Conservation (phyloP, 2,113 vertebrate genomes). For the Ameiurus melas region DNA sequence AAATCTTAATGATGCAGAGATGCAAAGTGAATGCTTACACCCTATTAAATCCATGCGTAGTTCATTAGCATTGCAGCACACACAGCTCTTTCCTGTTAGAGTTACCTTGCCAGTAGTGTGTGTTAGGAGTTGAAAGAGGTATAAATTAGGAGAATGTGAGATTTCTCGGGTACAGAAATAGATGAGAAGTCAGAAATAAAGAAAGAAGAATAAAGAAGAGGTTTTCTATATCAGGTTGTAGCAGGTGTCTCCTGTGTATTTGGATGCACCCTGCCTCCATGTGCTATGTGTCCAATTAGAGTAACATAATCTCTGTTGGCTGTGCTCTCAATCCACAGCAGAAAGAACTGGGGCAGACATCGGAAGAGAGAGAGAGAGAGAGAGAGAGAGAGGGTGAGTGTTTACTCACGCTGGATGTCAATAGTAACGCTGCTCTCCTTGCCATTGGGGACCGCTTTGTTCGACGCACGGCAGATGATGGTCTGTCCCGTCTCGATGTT, state of each 20-base stretch:
- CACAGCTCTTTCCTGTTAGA: background rate
- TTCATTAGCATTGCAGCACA: conserved; percentile 29
- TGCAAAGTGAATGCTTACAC: background rate
- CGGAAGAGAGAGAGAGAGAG: background rate
- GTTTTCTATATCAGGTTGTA: background rate
- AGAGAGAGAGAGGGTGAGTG: background rate
- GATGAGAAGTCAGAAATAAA: background rate
- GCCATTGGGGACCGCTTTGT: conserved; percentile 91
- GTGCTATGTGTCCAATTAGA: conserved; percentile 23
- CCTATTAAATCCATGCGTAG: background rate
- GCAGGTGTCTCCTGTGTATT: conserved; percentile 56
- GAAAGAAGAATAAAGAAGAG: background rate
- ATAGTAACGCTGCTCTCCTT: conserved; percentile 95
- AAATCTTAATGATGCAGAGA: background rate
- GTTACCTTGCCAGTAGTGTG: background rate
- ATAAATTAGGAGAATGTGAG: background rate
- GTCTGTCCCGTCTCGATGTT: conserved; percentile 93
- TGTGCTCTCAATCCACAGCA: background rate
- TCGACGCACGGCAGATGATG: conserved; percentile 90
- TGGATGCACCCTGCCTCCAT: conserved; percentile 44
- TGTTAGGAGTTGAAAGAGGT: background rate
- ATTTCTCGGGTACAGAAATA: background rate
- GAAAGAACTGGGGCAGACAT: background rate
- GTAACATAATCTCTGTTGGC: conserved; percentile 23
- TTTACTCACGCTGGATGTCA: conserved; percentile 94